A percentile compares a stretch with the other conserved stretches of the same genome.
Evolutionary conservation across 2,888 invertebrate species (phyloP).

Genomic region (Himalopsyche tibetana): DNA sequence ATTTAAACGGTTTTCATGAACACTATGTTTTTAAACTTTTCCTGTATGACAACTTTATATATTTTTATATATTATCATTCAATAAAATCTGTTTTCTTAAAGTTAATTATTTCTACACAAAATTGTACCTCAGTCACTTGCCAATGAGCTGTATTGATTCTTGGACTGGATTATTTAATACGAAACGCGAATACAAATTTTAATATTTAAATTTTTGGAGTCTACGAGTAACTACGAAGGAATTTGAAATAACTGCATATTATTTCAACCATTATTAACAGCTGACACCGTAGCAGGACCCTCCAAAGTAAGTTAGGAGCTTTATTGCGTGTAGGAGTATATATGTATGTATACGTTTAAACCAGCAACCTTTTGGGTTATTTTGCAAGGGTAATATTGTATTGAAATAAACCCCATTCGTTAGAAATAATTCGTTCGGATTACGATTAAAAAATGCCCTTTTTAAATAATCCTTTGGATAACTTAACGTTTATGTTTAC

Average conservation of each 20-base stretch:
- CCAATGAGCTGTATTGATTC: conserved; percentile 30
- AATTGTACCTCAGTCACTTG: too few relatives aligned
- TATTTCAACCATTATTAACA: conserved; percentile 57
- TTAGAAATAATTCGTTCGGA: conserved; percentile 16
- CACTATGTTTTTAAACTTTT: too few relatives aligned
- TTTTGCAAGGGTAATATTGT: conserved; percentile 39
- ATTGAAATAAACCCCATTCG: conserved; percentile 31
- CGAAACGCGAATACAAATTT: conserved; percentile 34
- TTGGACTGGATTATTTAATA: conserved; percentile 31
- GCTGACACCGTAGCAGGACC: conserved; percentile 55
- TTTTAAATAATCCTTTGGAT: not conserved
- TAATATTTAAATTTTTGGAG: conserved; percentile 46
- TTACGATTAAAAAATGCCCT: conserved; percentile 8
- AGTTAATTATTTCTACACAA: too few relatives aligned
- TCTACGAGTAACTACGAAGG: conserved; percentile 35
- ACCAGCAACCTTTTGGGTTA: conserved; percentile 37
- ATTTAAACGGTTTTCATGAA: too few relatives aligned
- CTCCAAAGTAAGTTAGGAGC: conserved; percentile 37
- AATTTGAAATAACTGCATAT: conserved; percentile 54
- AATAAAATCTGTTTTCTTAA: too few relatives aligned
- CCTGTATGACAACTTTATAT: too few relatives aligned
- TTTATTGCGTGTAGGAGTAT: conserved; percentile 23
- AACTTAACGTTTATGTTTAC: not conserved
- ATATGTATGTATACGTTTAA: conserved; percentile 14
- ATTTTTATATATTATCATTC: too few relatives aligned